Conservation (phyloP, 2,888 invertebrate genomes). For the Galeruca laticollis region DNA sequence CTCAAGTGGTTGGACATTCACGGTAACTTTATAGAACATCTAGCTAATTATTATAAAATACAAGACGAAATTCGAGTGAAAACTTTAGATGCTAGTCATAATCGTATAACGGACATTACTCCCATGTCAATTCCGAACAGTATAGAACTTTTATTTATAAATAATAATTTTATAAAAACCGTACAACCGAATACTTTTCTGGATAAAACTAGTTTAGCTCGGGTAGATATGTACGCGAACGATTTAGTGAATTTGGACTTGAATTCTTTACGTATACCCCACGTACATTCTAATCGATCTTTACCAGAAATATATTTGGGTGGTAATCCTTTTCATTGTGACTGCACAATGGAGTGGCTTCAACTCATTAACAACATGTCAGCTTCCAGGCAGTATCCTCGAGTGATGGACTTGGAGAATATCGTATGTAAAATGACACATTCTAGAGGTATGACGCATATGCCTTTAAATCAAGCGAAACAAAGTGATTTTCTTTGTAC, state of each 20-base stretch:
- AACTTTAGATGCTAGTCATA: slow-evolving; percentile 90
- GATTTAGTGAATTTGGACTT: slow-evolving; percentile 85
- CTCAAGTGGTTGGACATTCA: slow-evolving; percentile 92
- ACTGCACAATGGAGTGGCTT: slow-evolving; percentile 96
- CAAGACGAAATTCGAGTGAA: slow-evolving; percentile 85
- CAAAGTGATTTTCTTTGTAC: slow-evolving; percentile 90
- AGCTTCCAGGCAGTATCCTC: slow-evolving; percentile 84
- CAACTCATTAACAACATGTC: slow-evolving; percentile 90
- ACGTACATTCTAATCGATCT: slow-evolving; percentile 78
- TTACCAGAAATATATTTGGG: slow-evolving; percentile 92
- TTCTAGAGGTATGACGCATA: slow-evolving; percentile 83
- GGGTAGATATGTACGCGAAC: slow-evolving; percentile 92
- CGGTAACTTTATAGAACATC: slow-evolving; percentile 87
- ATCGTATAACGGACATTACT: slow-evolving; percentile 84
- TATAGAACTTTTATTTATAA: slow-evolving; percentile 88
- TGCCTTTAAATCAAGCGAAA: slow-evolving; percentile 81
- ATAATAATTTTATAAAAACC: slow-evolving; percentile 86
- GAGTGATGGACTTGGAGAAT: slow-evolving; percentile 89
- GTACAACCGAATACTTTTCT: slow-evolving; percentile 89
- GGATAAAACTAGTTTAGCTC: slow-evolving; percentile 85
- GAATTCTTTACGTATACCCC: slow-evolving; percentile 82
- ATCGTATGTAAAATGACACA: slow-evolving; percentile 90
- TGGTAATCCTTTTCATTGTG: slow-evolving; percentile 94
- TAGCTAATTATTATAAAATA: slow-evolving; percentile 89
- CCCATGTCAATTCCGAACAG: slow-evolving; percentile 90